A percentile compares a stretch with the other conserved stretches of the same genome.
Conservation (phyloP, 1,140 invertebrate genomes). For the Dendrolimus kikuchii region DNA sequence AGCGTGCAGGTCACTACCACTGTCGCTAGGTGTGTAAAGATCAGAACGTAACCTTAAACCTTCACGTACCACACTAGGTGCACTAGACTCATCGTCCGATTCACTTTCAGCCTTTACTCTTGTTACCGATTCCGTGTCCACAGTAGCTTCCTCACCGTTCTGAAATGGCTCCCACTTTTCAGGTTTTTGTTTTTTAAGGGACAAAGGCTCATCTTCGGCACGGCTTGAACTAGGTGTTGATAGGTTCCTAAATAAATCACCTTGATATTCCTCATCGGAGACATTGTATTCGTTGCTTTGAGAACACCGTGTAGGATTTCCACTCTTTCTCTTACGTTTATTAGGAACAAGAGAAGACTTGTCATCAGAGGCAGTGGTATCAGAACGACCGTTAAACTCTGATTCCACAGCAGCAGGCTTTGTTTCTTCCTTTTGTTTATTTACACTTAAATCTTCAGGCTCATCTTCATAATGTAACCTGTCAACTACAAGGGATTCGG, state of each 20-base stretch:
- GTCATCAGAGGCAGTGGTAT: constrained; percentile 49
- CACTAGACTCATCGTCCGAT: constrained; percentile 62
- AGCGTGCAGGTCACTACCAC: constrained; percentile 61
- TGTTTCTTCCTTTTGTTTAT: constrained; percentile 75
- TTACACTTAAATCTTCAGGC: constrained; percentile 79
- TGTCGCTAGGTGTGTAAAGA: constrained; percentile 65
- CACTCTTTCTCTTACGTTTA: constrained; percentile 88
- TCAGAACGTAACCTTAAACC: constrained; percentile 64
- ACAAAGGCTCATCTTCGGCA: constrained; percentile 70
- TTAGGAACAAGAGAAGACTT: constrained; percentile 69
- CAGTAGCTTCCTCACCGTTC: constrained; percentile 49
- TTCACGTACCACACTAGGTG: constrained; percentile 58
- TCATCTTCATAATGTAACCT: constrained; percentile 69
- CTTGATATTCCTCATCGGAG: constrained; percentile 75
- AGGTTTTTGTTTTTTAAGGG: constrained; percentile 73
- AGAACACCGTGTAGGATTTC: constrained; percentile 89
- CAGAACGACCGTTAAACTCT: constrained; percentile 61
- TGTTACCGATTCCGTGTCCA: constrained; percentile 49
- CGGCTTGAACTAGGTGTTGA: constrained; percentile 49
- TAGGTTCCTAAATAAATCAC: constrained; percentile 69
- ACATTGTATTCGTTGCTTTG: constrained; percentile 74
- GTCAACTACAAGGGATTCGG: constrained; percentile 28
- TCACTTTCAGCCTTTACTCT: constrained; percentile 62
- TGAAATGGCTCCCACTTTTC: constrained; percentile 63
- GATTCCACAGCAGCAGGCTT: constrained; percentile 31